Conservation (phyloP, 2,113 vertebrate genomes). For the Actinemys pallida region DNA sequence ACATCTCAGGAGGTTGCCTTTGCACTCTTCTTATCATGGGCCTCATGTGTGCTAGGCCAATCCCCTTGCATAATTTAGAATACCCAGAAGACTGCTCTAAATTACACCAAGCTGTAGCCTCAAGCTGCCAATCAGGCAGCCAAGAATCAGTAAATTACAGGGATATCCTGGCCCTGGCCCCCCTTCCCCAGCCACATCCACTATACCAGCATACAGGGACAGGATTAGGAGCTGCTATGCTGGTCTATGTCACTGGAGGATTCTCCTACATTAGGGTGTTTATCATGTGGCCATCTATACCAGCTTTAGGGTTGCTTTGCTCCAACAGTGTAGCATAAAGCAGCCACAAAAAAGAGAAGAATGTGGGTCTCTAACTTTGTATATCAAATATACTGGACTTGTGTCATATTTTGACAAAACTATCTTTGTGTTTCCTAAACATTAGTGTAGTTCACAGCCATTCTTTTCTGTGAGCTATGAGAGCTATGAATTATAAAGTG, state of each 20-base stretch:
- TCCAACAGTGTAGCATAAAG: background rate
- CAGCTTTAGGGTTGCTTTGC: background rate
- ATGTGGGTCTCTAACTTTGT: background rate
- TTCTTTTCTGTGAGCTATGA: background rate
- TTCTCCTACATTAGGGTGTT: too few species aligned
- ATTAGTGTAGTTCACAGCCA: background rate
- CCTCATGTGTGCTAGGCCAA: background rate
- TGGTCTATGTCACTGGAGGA: background rate
- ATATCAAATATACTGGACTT: fast-evolving
- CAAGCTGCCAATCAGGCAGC: background rate
- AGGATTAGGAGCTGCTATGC: background rate
- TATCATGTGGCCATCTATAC: background rate
- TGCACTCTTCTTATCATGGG: background rate
- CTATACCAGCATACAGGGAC: too few species aligned
- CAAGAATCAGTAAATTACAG: background rate
- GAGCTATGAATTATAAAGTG: background rate
- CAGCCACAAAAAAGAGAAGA: background rate
- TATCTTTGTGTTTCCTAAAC: background rate
- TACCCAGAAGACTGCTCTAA: background rate
- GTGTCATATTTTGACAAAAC: background rate
- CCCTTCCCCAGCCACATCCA: background rate
- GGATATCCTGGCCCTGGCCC: background rate
- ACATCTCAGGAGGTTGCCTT: background rate
- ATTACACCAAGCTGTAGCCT: background rate
- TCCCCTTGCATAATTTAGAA: background rate